Conservation (phyloP, 37 sponge, comb jelly and placozoan species). For the Agelas oroides region DNA sequence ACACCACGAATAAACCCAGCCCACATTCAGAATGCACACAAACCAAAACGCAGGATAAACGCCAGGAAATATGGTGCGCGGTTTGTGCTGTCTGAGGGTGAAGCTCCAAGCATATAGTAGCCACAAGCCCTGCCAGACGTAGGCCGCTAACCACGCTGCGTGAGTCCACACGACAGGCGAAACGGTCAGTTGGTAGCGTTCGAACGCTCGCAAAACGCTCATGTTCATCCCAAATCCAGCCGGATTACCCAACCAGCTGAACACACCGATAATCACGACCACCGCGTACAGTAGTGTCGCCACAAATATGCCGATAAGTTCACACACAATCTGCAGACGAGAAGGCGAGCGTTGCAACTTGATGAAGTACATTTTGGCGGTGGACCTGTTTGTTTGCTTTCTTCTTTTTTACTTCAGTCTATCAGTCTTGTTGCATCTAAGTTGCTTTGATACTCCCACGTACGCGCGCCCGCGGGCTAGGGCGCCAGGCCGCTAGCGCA, state of each 20-base stretch:
- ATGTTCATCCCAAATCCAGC: neutral
- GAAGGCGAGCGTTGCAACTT: too few relatives aligned
- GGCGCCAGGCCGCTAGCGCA: too few relatives aligned
- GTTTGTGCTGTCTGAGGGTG: constrained; percentile 23
- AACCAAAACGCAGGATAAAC: constrained; percentile 22
- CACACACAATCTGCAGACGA: neutral
- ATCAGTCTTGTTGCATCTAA: too few relatives aligned
- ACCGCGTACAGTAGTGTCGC: neutral
- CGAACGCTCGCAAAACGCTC: neutral
- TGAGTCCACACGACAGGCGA: constrained; percentile 58
- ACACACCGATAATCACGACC: neutral
- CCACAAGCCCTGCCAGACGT: constrained; percentile 51
- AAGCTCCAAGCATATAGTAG: constrained; percentile 58
- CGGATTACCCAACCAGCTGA: constrained; percentile 26
- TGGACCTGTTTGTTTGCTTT: too few relatives aligned
- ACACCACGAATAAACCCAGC: constrained; percentile 56
- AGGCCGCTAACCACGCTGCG: constrained; percentile 59
- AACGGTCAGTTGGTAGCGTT: neutral
- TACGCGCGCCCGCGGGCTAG: too few relatives aligned
- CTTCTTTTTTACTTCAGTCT: too few relatives aligned
- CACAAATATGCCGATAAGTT: neutral
- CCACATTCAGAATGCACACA: constrained; percentile 25
- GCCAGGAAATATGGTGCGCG: constrained; percentile 15
- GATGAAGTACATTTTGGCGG: too few relatives aligned
- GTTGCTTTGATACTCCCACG: too few relatives aligned